phyloP scores from a whole-genome alignment of 2,888 invertebrate species.

The Tortricodes alternella region DNA sequence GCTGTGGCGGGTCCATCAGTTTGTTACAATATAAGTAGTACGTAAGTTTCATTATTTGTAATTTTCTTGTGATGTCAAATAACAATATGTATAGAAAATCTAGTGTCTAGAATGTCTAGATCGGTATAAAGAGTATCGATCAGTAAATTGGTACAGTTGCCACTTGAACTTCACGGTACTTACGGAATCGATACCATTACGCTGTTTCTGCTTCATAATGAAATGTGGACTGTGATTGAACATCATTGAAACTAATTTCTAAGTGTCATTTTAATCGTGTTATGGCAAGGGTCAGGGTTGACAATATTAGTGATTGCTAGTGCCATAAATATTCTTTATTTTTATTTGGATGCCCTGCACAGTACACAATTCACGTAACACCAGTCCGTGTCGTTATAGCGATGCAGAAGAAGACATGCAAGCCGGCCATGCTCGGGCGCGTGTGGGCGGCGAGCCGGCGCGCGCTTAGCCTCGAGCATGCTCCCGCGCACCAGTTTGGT shows the following conservation, averaged over 20 bases:
- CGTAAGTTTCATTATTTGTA: no score
- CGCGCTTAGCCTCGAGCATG: slow-evolving; percentile 65
- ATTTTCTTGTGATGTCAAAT: no score
- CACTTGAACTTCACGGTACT: slow-evolving; percentile 14
- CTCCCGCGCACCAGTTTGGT: slow-evolving; percentile 67
- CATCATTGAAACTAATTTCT: slow-evolving; percentile 27
- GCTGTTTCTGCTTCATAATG: slow-evolving; percentile 18
- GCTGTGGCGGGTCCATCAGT: no score
- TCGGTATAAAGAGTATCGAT: slow-evolving; percentile 22
- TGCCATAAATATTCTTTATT: background rate
- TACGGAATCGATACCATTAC: slow-evolving; percentile 21
- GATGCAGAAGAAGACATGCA: slow-evolving; percentile 70
- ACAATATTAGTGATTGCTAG: background rate
- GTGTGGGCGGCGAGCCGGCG: slow-evolving; percentile 69
- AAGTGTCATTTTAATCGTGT: slow-evolving; percentile 11
- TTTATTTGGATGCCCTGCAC: no score
- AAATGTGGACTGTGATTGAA: slow-evolving; percentile 26
- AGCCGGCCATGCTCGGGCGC: slow-evolving; percentile 65
- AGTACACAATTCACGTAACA: slow-evolving; percentile 15
- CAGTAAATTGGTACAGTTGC: slow-evolving; percentile 15
- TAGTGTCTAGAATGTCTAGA: no score
- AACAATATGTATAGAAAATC: no score
- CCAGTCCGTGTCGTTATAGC: slow-evolving; percentile 46
- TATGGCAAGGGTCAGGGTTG: slow-evolving; percentile 1
- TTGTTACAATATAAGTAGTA: no score